phyloP scores from a whole-genome alignment of 2,797 vertebrate species.

The Syngnathus acus region DNA sequence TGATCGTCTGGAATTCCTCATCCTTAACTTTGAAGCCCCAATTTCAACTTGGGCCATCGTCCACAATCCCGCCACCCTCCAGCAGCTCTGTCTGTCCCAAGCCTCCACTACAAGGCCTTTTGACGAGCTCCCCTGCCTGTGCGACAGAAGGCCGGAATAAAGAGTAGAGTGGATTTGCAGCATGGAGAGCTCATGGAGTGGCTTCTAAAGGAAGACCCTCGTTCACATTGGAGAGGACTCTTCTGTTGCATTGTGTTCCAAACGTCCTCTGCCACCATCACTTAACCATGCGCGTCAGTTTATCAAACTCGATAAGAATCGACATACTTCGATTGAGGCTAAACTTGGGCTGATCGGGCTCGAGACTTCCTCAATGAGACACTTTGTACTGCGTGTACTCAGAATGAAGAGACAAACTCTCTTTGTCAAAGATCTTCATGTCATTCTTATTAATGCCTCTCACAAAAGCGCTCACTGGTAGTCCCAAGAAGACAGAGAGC shows the following conservation, averaged over 20 bases:
- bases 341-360: slow-evolving; percentile 27
- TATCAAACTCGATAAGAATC: slow-evolving; percentile 53
- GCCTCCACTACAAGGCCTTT: slow-evolving; percentile 57
- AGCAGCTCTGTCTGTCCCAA: slow-evolving; percentile 31
- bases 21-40: slow-evolving; percentile 22
- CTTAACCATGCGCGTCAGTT: slow-evolving; percentile 57
- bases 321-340: slow-evolving; percentile 43
- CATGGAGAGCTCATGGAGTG: slow-evolving; percentile 65
- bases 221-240: slow-evolving; percentile 66
- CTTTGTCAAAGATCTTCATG: slow-evolving; percentile 21
- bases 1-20: slow-evolving; percentile 16
- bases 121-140: slow-evolving; percentile 60
- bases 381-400: slow-evolving; percentile 13
- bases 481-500: slow-evolving; percentile 40
- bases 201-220: slow-evolving; percentile 70
- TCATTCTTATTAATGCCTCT: slow-evolving; percentile 26
- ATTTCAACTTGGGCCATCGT: slow-evolving; percentile 28
- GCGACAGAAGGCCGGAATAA: slow-evolving; percentile 60
- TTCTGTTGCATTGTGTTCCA: slow-evolving; percentile 52
- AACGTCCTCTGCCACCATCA: slow-evolving; percentile 14
- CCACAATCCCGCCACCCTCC: slow-evolving; percentile 15
- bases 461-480: slow-evolving; percentile 25
- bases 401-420: slow-evolving; percentile 13
- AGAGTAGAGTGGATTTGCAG: slow-evolving; percentile 59
- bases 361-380: slow-evolving; percentile 28